These are phyloP conservation scores for Drosophila pseudoobscura DNA, from an alignment of 1,140 invertebrate genomes.

Conservation along the genomic window DNA sequence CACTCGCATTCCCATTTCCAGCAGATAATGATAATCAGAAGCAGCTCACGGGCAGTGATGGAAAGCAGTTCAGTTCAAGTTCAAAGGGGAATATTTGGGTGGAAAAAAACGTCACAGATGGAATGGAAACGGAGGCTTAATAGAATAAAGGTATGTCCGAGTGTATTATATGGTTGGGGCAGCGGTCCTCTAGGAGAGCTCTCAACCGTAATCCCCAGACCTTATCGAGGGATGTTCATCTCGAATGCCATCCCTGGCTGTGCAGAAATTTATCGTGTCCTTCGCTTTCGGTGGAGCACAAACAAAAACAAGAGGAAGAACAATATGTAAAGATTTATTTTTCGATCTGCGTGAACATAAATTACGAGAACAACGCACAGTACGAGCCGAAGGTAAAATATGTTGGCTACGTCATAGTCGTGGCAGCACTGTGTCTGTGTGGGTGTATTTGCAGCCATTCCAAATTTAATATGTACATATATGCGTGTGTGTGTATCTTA, in stretches of 20 bases:
- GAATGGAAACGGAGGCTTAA: background rate
- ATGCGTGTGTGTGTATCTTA: constrained; percentile 8
- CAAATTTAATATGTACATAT: constrained; percentile 57
- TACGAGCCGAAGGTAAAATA: constrained; percentile 29
- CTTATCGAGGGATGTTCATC: constrained; percentile 30
- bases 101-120: background rate
- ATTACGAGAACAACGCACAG: constrained; percentile 46
- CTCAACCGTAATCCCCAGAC: background rate
- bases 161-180: too few relatives aligned
- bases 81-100: constrained; percentile 11
- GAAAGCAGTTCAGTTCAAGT: constrained; percentile 30
- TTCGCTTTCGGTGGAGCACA: constrained; percentile 23
- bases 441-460: constrained; percentile 39
- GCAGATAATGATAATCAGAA: constrained; percentile 3
- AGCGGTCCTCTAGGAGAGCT: background rate
- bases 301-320: constrained; percentile 26
- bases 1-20: constrained; percentile 7
- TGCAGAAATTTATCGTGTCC: constrained; percentile 39
- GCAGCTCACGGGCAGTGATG: background rate
- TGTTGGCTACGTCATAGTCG: constrained; percentile 41
- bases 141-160: too few relatives aligned
- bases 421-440: constrained; percentile 36
- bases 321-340: constrained; percentile 69
- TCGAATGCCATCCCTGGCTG: constrained; percentile 26
- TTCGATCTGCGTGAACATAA: constrained; percentile 74